Conservation (phyloP, 2,113 vertebrate genomes). For the Nymphicus hollandicus region DNA sequence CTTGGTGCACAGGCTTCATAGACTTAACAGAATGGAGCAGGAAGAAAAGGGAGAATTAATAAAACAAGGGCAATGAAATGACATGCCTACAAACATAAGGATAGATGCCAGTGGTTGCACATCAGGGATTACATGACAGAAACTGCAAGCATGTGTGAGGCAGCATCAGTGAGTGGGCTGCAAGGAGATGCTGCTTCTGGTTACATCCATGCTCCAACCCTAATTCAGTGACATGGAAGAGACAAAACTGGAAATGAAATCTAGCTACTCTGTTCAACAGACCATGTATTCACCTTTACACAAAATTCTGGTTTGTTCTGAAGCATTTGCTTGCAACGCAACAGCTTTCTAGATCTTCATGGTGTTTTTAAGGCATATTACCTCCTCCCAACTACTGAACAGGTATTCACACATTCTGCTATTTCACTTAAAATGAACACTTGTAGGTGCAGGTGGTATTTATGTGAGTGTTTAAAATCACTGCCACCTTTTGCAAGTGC, state of each 20-base stretch:
- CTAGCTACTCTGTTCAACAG: not conserved
- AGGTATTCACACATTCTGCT: not conserved
- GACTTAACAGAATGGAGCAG: not conserved
- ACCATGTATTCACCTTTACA: not conserved
- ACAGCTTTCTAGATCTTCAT: not conserved
- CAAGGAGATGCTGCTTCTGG: not conserved
- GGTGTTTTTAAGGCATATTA: not conserved
- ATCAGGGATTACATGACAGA: not conserved
- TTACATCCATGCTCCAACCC: not conserved
- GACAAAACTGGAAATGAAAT: not conserved
- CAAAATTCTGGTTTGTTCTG: not conserved
- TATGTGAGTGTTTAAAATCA: not conserved
- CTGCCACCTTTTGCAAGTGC: not conserved
- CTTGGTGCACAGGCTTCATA: not conserved
- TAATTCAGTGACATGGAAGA: not conserved
- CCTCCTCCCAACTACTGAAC: not conserved
- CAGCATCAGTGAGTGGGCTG: not conserved
- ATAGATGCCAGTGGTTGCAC: not conserved
- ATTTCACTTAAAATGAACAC: not conserved
- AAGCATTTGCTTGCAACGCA: not conserved
- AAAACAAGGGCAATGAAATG: not conserved
- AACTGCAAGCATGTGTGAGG: not conserved
- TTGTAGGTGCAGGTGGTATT: not conserved
- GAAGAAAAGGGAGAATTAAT: not conserved
- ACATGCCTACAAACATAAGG: not conserved